phyloP scores from a whole-genome alignment of 2,888 invertebrate genomes.

The Oscheius sp. region DNA sequence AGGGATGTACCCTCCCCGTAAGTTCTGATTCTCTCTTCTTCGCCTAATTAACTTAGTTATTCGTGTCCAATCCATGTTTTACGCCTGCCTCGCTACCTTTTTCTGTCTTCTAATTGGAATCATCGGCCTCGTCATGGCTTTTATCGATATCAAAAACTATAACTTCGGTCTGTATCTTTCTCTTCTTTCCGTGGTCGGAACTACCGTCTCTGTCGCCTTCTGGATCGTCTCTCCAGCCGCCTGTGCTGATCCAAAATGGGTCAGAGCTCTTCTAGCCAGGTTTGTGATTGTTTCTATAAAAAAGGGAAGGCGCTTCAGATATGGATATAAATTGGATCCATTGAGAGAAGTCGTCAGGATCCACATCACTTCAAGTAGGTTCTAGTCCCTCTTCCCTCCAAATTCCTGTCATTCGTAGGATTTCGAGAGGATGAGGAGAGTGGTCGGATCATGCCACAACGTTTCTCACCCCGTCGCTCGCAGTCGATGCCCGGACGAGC shows the following conservation, averaged over 20 bases:
- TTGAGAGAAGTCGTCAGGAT: conserved; percentile 14
- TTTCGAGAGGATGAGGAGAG: conserved; percentile 22
- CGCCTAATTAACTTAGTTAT: conserved; percentile 33
- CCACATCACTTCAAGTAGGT: conserved; percentile 12
- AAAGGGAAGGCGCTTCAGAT: neutral
- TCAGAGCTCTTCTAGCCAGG: conserved; percentile 15
- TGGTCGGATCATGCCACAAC: conserved; percentile 11
- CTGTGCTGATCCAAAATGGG: conserved; percentile 42
- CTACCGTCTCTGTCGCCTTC: conserved; percentile 47
- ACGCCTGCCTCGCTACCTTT: conserved; percentile 45
- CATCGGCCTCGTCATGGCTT: conserved; percentile 37
- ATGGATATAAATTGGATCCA: conserved; percentile 27
- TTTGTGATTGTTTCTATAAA: neutral
- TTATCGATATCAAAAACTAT: conserved; percentile 42
- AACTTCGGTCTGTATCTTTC: conserved; percentile 50
- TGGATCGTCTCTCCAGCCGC: conserved; percentile 45
- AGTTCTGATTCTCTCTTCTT: neutral
- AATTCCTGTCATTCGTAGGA: neutral
- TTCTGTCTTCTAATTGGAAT: conserved; percentile 40
- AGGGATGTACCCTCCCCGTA: neutral
- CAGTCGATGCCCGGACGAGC: conserved; percentile 10
- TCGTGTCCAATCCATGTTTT: conserved; percentile 37
- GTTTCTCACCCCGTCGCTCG: conserved; percentile 14
- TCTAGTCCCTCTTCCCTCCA: neutral
- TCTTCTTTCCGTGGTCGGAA: conserved; percentile 43